Evolutionary conservation across 2,797 vertebrate genomes (phyloP), one percentile per base, ranked within the genome.

Genomic region (Pempheris klunzingeri): DNA sequence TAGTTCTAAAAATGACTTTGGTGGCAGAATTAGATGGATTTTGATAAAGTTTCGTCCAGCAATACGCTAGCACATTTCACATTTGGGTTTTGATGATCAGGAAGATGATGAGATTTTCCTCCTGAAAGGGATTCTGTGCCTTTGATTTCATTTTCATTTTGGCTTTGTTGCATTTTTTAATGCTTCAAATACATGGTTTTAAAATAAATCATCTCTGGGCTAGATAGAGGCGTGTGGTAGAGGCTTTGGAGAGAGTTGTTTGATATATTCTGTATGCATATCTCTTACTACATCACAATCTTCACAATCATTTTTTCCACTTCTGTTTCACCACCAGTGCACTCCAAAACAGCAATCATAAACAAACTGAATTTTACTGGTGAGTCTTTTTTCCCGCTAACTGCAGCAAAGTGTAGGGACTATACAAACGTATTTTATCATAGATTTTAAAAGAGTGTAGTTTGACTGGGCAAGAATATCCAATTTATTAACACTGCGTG

Each of bases 401-500:
- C 55, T 60, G 36, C 43, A 68, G 52, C 10, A 80, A 26, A 52
- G 34, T 34, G 46, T 22, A 18, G 32, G 63, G 32, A 71, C 38
- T 59, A 28, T 22, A 82, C 59, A 75, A 52, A 79, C 79, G 53
- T 78, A 58, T 77, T 90, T 88, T 80, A 79, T 87, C 71, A 60
- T 54, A 59, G 74, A 63, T 88, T 87, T 77, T 68, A 80, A 91
- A 88, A 87, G 74, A 86, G 82, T 82, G 50, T 77, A 43, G 81
- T 84, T 80, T 80, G 66, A 78, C 71, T 83, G 74, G 60, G 63
- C 70, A 85, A 84, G 88, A 91, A 92, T 88, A 87, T 93, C 73
- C 84, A 54, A 87, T 92, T 70, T 91, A 93, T 94, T 93, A 94
- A 91, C 85, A 87, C 72, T 69, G 88, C 88, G 84, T 90, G 92